phyloP scores from a whole-genome alignment of 2,797 vertebrate species.

The Propithecus deckenii region DNA sequence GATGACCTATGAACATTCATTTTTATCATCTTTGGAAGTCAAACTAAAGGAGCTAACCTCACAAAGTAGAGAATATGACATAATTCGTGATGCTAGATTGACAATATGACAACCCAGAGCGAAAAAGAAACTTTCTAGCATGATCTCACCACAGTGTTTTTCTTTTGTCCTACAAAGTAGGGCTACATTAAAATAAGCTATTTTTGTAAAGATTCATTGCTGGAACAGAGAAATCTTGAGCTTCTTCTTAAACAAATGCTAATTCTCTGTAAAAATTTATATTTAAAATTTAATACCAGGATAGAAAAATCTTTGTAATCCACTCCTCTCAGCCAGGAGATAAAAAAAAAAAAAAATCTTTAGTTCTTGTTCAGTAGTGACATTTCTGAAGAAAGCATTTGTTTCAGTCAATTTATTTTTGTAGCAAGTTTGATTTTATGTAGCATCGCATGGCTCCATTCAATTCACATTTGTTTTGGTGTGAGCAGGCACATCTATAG shows the following conservation, averaged over 20 bases:
- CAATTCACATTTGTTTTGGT: constrained; percentile 41
- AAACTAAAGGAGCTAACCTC: background rate
- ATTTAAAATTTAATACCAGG: constrained; percentile 47
- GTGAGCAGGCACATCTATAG: constrained; percentile 32
- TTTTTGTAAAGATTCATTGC: constrained; percentile 24
- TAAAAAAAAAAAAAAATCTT: background rate
- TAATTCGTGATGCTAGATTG: background rate
- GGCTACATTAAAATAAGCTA: background rate
- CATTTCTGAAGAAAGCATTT: constrained; percentile 68
- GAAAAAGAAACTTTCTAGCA: background rate
- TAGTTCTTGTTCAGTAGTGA: constrained; percentile 56
- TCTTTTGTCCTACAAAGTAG: background rate
- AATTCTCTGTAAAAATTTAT: background rate
- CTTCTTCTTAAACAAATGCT: constrained; percentile 46
- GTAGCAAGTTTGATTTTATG: constrained; percentile 56
- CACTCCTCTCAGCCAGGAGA: background rate
- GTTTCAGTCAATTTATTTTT: constrained; percentile 69
- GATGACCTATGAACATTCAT: background rate
- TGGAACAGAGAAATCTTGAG: constrained; percentile 22
- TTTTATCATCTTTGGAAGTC: background rate
- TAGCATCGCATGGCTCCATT: constrained; percentile 15
- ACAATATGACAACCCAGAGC: background rate
- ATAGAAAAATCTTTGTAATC: constrained; percentile 11
- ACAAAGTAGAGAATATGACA: background rate
- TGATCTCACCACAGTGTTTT: background rate